Evolutionary conservation across 2,797 vertebrate genomes (phyloP).

Genomic region (Sparidentex hasta): DNA sequence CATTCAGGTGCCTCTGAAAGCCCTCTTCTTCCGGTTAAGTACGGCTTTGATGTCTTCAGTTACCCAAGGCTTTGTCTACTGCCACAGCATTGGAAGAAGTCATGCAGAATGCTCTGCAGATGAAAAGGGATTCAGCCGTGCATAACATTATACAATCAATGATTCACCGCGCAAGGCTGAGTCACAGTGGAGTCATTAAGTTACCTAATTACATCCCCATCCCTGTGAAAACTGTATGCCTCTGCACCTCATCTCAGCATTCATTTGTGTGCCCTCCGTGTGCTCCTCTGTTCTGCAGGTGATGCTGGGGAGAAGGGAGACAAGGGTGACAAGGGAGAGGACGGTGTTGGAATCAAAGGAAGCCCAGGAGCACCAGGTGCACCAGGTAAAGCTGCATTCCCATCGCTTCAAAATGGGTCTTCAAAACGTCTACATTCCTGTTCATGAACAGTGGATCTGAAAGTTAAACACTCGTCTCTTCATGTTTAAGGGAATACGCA

Average conservation of each 20-base stretch:
- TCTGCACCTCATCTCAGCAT: conserved; percentile 37
- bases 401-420: neutral
- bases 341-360: conserved; percentile 84
- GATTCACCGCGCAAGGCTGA: conserved; percentile 53
- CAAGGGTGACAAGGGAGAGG: conserved; percentile 83
- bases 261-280: conserved; percentile 9
- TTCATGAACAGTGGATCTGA: neutral
- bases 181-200: conserved; percentile 48
- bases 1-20: too few species aligned
- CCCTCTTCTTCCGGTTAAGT: too few species aligned
- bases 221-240: conserved; percentile 36
- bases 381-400: conserved; percentile 76
- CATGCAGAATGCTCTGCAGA: conserved; percentile 3
- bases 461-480: too few species aligned
- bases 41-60: too few species aligned
- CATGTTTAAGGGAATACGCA: neutral
- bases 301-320: conserved; percentile 80
- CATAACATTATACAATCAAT: conserved; percentile 56
- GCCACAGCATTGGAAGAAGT: conserved; percentile 24
- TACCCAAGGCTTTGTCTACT: conserved; percentile 15
- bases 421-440: neutral
- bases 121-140: conserved; percentile 36
- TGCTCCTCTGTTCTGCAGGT: conserved; percentile 68
- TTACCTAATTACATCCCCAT: conserved; percentile 32
- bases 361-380: conserved; percentile 79